Conservation (phyloP, 2,797 vertebrate genomes). For the Ctenopoma kingsleyae region DNA sequence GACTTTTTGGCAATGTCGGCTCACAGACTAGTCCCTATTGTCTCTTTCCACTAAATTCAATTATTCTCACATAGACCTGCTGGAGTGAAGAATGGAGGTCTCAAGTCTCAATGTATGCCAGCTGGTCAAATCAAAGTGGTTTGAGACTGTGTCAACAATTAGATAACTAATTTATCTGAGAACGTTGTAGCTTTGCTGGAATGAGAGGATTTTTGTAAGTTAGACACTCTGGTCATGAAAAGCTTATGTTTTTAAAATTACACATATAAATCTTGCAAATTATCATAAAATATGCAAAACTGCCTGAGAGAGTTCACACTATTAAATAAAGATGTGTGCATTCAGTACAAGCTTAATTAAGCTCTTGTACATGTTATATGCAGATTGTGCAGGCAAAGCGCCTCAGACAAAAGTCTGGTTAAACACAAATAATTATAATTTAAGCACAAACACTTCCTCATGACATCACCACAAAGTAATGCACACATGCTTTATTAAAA, state of each 20-base stretch:
- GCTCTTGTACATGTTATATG: slow-evolving; percentile 13
- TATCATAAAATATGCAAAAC: slow-evolving; percentile 24
- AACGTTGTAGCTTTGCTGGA: slow-evolving; percentile 5
- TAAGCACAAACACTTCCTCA: slow-evolving; percentile 31
- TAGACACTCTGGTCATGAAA: slow-evolving; percentile 5
- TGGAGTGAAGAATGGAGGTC: slow-evolving; percentile 49
- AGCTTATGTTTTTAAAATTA: slow-evolving; percentile 4
- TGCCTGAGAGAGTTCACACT: slow-evolving; percentile 6
- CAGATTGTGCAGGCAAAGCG: slow-evolving; percentile 22
- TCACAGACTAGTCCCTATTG: slow-evolving; percentile 54
- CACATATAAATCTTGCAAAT: slow-evolving; percentile 15
- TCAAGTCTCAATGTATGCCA: slow-evolving; percentile 42
- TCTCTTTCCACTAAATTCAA: slow-evolving; percentile 68
- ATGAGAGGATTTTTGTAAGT: background rate
- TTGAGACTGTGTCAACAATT: slow-evolving; percentile 27
- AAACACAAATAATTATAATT: slow-evolving; percentile 44
- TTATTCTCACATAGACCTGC: slow-evolving; percentile 65
- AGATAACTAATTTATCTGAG: background rate
- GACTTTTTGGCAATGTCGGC: slow-evolving; percentile 57
- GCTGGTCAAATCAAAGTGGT: slow-evolving; percentile 39
- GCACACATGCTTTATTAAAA: slow-evolving; percentile 32
- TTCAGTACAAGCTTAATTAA: slow-evolving; percentile 34
- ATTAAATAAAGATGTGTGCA: slow-evolving; percentile 26
- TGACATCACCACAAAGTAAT: slow-evolving; percentile 40
- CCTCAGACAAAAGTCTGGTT: slow-evolving; percentile 35